Conservation (phyloP, 2,113 vertebrate genomes). For the Oriolus oriolus region DNA sequence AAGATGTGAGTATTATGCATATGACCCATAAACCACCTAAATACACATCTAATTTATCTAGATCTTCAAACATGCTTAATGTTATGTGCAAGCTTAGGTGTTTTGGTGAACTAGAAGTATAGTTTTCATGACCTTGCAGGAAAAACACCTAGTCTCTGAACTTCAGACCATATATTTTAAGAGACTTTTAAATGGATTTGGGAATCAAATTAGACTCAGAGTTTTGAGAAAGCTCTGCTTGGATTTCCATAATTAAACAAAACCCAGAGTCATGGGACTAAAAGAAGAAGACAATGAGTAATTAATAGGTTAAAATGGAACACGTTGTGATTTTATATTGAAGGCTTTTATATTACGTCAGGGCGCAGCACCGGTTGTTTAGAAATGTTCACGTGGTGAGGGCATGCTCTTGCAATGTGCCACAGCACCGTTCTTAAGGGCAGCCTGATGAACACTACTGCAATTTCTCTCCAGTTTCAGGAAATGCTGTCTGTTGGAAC, state of each 20-base stretch:
- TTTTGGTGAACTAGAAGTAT: not conserved
- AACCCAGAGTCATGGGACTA: not conserved
- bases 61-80: not conserved
- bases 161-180: not conserved
- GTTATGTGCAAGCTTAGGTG: not conserved
- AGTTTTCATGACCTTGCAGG: not conserved
- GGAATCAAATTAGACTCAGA: not conserved
- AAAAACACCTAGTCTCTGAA: not conserved
- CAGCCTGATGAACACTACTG: not conserved
- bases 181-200: not conserved
- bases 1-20: not conserved
- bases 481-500: not conserved
- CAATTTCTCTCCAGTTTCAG: not conserved
- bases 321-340: not conserved
- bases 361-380: not conserved
- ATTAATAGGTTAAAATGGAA: not conserved
- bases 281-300: not conserved
- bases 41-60: not conserved
- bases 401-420: not conserved
- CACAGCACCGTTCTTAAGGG: accelerated
- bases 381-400: not conserved
- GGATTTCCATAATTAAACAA: not conserved
- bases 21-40: not conserved
- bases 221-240: not conserved
- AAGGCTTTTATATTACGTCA: not conserved